Evolutionary conservation across 2,888 invertebrate genomes (phyloP).

Genomic region (Pseudococcus jackbeardsleyi): DNA sequence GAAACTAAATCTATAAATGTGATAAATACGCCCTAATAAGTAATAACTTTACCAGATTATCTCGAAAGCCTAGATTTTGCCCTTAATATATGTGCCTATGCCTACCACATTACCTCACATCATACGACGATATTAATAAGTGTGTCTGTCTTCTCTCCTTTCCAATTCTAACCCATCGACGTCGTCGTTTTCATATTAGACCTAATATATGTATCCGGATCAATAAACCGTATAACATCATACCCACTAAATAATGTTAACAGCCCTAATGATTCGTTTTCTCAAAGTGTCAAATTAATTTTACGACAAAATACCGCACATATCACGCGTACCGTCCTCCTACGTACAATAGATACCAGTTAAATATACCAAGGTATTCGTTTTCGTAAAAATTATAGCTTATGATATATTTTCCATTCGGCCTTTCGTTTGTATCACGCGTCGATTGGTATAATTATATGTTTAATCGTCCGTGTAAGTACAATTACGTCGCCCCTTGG

Average conservation of each 20-base stretch:
- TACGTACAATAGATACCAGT: not conserved
- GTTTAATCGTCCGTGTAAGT: slow-evolving; percentile 14
- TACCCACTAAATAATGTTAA: not conserved
- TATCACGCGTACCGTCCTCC: not conserved
- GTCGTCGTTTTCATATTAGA: not conserved
- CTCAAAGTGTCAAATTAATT: slow-evolving; percentile 31
- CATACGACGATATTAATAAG: no score
- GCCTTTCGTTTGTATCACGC: slow-evolving; percentile 2
- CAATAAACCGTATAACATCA: not conserved
- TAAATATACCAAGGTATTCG: not conserved
- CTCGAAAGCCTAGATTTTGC: no score
- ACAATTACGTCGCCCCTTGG: not conserved
- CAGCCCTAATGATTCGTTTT: slow-evolving; percentile 17
- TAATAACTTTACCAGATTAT: no score
- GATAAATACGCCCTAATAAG: no score
- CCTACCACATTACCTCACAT: no score
- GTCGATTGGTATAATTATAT: slow-evolving; percentile 24
- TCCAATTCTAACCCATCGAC: no score
- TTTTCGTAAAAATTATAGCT: not conserved
- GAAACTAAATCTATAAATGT: no score
- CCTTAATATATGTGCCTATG: no score
- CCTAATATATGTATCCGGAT: not conserved
- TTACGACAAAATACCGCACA: not conserved
- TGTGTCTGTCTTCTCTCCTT: no score
- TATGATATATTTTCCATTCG: not conserved